Conservation (phyloP, 2,113 vertebrate genomes). For the Barnardius zonarius region DNA sequence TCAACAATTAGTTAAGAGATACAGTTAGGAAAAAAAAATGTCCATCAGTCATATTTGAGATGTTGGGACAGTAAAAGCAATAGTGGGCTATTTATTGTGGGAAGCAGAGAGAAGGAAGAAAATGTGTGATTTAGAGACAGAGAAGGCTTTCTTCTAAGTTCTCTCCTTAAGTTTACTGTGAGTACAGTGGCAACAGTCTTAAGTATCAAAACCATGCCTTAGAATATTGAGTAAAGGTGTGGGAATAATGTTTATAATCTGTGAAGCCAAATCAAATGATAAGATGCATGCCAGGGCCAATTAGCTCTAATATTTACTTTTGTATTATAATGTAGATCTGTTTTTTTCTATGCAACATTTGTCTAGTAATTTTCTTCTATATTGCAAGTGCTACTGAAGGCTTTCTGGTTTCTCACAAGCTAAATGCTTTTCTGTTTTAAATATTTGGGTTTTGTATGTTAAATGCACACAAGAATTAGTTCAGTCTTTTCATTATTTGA, state of each 20-base stretch:
- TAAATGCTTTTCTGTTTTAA: neutral
- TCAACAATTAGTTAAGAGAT: neutral
- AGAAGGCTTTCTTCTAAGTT: neutral
- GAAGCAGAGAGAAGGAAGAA: neutral
- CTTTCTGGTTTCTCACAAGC: neutral
- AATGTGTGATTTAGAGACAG: neutral
- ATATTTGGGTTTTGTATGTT: neutral
- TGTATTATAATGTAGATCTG: neutral
- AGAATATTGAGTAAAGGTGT: neutral
- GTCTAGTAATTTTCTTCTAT: neutral
- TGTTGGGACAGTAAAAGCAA: neutral
- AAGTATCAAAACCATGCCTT: neutral
- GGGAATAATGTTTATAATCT: neutral
- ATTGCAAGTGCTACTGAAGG: neutral
- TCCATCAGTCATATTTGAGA: neutral
- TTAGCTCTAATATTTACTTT: neutral
- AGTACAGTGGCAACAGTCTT: neutral
- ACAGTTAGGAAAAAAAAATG: constrained; percentile 13
- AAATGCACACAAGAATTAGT: neutral
- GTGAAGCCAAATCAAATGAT: neutral
- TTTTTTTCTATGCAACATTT: neutral
- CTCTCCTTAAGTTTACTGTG: neutral
- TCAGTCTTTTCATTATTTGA: neutral
- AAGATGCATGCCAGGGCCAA: neutral
- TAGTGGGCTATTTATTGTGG: neutral